Evolutionary conservation across 2,888 invertebrate genomes (phyloP).

Genomic region (Protonemura montana): DNA sequence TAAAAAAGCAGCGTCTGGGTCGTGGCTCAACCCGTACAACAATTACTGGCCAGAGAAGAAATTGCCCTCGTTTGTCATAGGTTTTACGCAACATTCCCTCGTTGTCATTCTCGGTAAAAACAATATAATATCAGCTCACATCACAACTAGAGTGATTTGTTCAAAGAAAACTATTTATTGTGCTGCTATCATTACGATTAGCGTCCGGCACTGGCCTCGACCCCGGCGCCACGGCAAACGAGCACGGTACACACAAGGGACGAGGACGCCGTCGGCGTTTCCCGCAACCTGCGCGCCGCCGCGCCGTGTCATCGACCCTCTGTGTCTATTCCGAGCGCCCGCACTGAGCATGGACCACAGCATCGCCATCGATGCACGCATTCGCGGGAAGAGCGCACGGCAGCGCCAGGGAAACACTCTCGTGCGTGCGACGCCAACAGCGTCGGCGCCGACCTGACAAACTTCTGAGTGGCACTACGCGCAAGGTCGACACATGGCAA

Average conservation of each 20-base stretch:
- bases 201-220: neutral
- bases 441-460: neutral
- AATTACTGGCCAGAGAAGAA: neutral
- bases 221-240: neutral
- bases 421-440: neutral
- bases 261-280: neutral
- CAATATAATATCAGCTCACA: neutral
- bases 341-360: neutral
- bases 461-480: no score
- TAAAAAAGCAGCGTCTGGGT: neutral
- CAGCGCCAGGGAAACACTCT: neutral
- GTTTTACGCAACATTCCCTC: neutral
- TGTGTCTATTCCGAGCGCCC: neutral
- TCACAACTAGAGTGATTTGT: neutral
- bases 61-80: neutral
- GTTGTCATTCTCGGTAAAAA: neutral
- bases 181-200: neutral
- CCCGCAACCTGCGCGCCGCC: neutral
- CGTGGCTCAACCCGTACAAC: neutral
- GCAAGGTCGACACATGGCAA: no score
- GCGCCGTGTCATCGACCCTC: constrained; percentile 25
- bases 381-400: no score
- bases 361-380: no score
- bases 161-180: neutral
- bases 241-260: no score